A percentile compares a stretch with the other conserved stretches of the same genome.
phyloP scores from a whole-genome alignment of 2,888 invertebrate genomes.

The Melieria picta region DNA sequence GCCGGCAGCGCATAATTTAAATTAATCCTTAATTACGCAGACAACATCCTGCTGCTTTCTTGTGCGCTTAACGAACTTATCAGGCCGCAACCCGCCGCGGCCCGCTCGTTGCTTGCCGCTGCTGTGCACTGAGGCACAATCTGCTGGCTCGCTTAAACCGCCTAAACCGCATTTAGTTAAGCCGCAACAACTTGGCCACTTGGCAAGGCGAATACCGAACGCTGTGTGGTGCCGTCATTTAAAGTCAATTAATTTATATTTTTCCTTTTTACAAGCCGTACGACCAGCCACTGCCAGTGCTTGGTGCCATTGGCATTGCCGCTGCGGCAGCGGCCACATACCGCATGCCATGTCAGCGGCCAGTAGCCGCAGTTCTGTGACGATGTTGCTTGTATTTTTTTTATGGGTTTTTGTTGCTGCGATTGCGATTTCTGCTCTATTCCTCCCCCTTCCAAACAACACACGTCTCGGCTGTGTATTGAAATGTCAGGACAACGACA shows the following conservation, averaged over 20 bases:
- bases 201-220: constrained; percentile 26
- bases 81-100: constrained; percentile 45
- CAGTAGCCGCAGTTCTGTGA: neutral
- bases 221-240: constrained; percentile 60
- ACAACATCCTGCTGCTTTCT: constrained; percentile 62
- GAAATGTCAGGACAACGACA: constrained; percentile 17
- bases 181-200: constrained; percentile 37
- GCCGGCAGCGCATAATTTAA: constrained; percentile 49
- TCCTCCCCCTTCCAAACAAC: constrained; percentile 12
- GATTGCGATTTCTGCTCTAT: constrained; percentile 21
- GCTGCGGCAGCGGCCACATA: too few relatives aligned
- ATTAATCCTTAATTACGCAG: constrained; percentile 64
- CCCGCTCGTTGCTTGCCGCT: neutral
- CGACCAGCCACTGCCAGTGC: neutral
- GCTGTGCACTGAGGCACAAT: neutral
- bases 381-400: neutral
- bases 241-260: constrained; percentile 63
- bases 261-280: constrained; percentile 21
- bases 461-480: constrained; percentile 18
- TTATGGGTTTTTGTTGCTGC: constrained; percentile 9
- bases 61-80: constrained; percentile 59
- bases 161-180: constrained; percentile 38
- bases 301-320: neutral
- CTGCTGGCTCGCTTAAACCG: constrained; percentile 1
- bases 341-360: too few relatives aligned